These are phyloP conservation scores for Monoplex corrugatus DNA, from an alignment of 2,888 invertebrate species.

Conservation along the genomic window DNA sequence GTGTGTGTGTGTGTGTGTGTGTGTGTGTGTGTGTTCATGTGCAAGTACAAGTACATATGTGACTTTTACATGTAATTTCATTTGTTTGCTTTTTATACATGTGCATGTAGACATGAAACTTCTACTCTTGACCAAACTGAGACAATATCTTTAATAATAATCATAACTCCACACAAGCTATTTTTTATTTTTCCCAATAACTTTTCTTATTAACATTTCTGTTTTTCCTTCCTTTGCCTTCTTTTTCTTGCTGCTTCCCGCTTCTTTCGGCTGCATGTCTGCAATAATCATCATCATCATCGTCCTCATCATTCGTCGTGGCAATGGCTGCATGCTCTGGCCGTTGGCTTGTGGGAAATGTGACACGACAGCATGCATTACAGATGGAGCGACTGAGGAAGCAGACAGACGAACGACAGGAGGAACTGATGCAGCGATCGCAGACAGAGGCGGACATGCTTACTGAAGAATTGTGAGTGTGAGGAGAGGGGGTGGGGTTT, in stretches of 20 bases:
- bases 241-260: too few relatives aligned
- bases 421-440: conserved; percentile 66
- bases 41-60: not conserved
- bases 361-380: conserved; percentile 32
- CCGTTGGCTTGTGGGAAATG: not conserved
- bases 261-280: too few relatives aligned
- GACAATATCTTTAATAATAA: too few relatives aligned
- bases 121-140: too few relatives aligned
- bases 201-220: too few relatives aligned
- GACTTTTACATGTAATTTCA: not conserved
- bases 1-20: not conserved
- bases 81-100: too few relatives aligned
- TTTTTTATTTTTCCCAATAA: too few relatives aligned
- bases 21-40: not conserved
- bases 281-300: not conserved
- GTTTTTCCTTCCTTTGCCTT: too few relatives aligned
- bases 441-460: conserved; percentile 65
- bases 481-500: not conserved
- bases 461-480: conserved; percentile 66
- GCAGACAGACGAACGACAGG: conserved; percentile 63
- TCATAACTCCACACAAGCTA: too few relatives aligned
- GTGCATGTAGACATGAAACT: too few relatives aligned
- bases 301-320: not conserved
- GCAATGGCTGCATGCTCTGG: not conserved
- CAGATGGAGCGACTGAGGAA: conserved; percentile 66